Conservation (phyloP, 1,140 invertebrate species). For the Thaumetopoea pityocampa region DNA sequence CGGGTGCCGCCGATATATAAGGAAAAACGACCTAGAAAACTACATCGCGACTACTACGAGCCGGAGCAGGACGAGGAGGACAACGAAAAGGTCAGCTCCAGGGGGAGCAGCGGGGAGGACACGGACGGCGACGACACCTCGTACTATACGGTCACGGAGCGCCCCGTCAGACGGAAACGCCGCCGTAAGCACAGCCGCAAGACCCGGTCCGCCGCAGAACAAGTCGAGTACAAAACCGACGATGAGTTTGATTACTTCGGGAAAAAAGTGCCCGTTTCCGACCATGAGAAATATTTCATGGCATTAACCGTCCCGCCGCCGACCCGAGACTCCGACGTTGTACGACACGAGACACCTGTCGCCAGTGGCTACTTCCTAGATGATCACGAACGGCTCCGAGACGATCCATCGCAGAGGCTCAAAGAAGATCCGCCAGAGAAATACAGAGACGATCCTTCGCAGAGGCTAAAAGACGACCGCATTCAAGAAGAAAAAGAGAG, state of each 20-base stretch:
- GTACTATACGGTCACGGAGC: constrained; percentile 27
- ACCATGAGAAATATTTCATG: constrained; percentile 47
- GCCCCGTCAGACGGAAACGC: constrained; percentile 38
- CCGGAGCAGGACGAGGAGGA: constrained; percentile 41
- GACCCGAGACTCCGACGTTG: constrained; percentile 41
- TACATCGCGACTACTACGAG: constrained; percentile 42
- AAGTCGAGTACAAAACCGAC: constrained; percentile 29
- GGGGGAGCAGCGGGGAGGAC: constrained; percentile 22
- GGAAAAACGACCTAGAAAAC: constrained; percentile 63
- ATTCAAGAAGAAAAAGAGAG: neutral
- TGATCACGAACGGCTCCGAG: constrained; percentile 38
- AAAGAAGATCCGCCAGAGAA: constrained; percentile 13
- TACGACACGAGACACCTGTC: constrained; percentile 31
- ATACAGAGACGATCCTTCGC: constrained; percentile 23
- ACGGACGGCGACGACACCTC: constrained; percentile 40
- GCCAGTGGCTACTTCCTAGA: constrained; percentile 42
- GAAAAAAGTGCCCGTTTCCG: constrained; percentile 42
- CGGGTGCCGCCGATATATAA: constrained; percentile 68
- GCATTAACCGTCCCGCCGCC: constrained; percentile 40
- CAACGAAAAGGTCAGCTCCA: constrained; percentile 2
- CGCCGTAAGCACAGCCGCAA: constrained; percentile 46
- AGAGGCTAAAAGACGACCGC: constrained; percentile 19
- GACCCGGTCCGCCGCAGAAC: constrained; percentile 31
- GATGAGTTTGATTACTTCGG: constrained; percentile 62
- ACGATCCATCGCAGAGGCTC: constrained; percentile 26